These are phyloP conservation scores for Machimus atricapillus DNA, from an alignment of 2,888 invertebrate genomes.

Conservation along the genomic window DNA sequence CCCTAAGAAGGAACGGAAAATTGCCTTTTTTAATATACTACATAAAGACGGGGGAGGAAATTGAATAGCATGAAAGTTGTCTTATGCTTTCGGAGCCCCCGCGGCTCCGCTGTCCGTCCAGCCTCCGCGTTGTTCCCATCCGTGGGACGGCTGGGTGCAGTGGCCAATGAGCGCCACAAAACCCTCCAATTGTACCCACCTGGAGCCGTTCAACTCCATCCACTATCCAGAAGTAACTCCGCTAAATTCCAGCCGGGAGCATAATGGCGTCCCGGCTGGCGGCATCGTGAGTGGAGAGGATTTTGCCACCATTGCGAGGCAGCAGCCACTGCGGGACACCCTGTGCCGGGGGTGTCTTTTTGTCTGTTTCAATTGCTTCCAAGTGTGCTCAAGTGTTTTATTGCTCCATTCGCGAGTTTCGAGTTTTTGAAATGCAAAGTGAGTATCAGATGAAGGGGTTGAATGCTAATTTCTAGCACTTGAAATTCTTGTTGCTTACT, in stretches of 20 bases:
- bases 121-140: too few species aligned
- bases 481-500: constrained; percentile 30
- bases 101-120: neutral
- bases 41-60: neutral
- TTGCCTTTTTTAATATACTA: neutral
- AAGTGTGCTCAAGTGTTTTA: constrained; percentile 36
- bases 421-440: constrained; percentile 37
- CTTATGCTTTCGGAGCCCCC: neutral
- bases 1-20: neutral
- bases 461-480: constrained; percentile 30
- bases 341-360: constrained; percentile 4
- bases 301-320: neutral
- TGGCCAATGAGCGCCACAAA: neutral
- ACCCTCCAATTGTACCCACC: neutral
- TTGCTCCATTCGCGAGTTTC: constrained; percentile 33
- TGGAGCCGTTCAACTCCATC: neutral
- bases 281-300: neutral
- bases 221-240: neutral
- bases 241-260: neutral
- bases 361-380: constrained; percentile 36
- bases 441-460: constrained; percentile 26
- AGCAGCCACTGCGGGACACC: neutral
- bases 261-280: neutral
- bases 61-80: neutral
- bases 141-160: neutral